A percentile compares a stretch with the other conserved stretches of the same genome.
Conservation (phyloP, 2,888 invertebrate genomes). For the Blastobasis lacticolella region DNA sequence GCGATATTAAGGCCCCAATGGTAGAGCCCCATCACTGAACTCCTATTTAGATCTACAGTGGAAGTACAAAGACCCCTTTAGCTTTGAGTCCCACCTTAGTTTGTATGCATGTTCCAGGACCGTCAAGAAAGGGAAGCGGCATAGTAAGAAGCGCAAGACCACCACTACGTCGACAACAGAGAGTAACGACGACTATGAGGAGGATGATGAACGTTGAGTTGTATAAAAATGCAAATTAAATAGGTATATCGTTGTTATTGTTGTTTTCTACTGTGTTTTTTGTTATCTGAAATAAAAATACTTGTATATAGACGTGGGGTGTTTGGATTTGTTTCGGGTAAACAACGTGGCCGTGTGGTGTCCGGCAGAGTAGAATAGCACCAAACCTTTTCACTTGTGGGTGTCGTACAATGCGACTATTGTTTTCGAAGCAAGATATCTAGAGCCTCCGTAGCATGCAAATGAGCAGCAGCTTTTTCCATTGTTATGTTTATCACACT, state of each 20-base stretch:
- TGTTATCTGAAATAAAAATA: not conserved
- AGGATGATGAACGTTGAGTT: conserved; percentile 22
- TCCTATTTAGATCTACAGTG: not conserved
- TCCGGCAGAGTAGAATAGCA: too few species aligned
- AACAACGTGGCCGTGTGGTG: too few species aligned
- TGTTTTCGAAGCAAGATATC: too few species aligned
- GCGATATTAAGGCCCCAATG: too few species aligned
- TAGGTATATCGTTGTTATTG: not conserved
- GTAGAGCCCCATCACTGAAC: not conserved
- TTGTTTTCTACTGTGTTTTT: not conserved
- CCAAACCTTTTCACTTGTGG: too few species aligned
- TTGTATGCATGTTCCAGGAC: conserved; percentile 16
- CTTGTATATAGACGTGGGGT: too few species aligned
- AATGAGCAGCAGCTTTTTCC: too few species aligned
- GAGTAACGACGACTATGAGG: conserved; percentile 32
- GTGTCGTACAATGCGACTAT: too few species aligned
- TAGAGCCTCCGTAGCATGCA: too few species aligned
- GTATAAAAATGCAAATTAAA: conserved; percentile 1
- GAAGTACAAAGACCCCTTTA: not conserved
- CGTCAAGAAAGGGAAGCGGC: conserved; percentile 40
- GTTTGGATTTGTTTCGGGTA: too few species aligned
- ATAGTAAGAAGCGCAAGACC: conserved; percentile 32
- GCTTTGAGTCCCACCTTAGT: not conserved
- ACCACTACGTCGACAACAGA: conserved; percentile 33
- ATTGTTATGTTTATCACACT: too few species aligned